These are phyloP conservation scores for Rallus limicola DNA, from an alignment of 2,113 vertebrate genomes.

Conservation along the genomic window DNA sequence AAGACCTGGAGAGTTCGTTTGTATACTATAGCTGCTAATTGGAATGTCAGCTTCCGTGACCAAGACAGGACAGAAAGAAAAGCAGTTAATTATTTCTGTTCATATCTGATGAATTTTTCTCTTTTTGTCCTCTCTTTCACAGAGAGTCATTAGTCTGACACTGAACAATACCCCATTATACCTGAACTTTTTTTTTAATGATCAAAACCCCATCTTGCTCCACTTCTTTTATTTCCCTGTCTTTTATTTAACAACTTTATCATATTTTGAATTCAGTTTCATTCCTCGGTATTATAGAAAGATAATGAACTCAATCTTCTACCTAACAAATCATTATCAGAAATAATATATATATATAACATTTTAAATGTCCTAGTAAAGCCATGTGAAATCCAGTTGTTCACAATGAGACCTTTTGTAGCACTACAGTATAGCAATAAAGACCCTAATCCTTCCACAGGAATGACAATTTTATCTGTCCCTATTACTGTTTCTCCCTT, in stretches of 20 bases:
- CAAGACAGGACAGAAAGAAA: conserved; percentile 69
- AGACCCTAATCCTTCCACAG: not conserved
- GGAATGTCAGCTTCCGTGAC: conserved; percentile 73
- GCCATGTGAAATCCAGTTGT: not conserved
- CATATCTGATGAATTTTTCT: conserved; percentile 78
- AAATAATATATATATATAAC: not conserved
- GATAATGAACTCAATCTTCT: conserved; percentile 61
- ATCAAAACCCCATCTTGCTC: conserved; percentile 65
- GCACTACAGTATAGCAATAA: not conserved
- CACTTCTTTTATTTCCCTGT: conserved; percentile 68
- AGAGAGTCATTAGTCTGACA: conserved; percentile 78
- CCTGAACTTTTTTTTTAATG: conserved; percentile 78
- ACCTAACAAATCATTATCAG: conserved; percentile 44
- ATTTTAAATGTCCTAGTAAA: conserved; percentile 18
- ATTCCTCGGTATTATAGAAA: conserved; percentile 46
- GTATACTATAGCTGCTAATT: conserved; percentile 73
- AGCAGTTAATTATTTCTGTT: conserved; percentile 81
- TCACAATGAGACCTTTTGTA: not conserved
- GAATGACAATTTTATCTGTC: not conserved
- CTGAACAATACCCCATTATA: conserved; percentile 77
- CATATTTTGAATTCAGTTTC: conserved; percentile 72
- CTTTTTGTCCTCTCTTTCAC: conserved; percentile 66
- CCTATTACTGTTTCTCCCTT: not conserved
- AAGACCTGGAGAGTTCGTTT: conserved; percentile 49
- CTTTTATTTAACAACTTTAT: conserved; percentile 73